Evolutionary conservation across 1,140 invertebrate species (phyloP).

Genomic region (Choristoneura fumiferana): DNA sequence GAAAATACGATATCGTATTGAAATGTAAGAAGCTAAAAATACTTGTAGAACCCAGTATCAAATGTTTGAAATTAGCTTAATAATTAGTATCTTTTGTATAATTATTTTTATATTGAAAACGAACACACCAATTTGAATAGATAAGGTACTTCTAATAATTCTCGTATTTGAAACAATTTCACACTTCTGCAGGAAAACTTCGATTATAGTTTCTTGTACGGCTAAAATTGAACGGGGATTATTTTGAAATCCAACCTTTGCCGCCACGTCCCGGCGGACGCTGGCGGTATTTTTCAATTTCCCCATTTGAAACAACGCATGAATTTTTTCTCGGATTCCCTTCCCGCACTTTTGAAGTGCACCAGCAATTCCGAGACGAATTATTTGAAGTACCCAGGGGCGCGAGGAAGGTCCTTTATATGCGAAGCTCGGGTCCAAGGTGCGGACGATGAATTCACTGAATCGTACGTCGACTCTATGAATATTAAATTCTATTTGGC

Average conservation of each 20-base stretch:
- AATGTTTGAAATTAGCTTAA: no score
- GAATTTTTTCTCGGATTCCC: slow-evolving; percentile 60
- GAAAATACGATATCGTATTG: no score
- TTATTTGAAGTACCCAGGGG: slow-evolving; percentile 71
- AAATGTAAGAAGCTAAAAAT: no score
- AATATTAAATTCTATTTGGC: slow-evolving; percentile 77
- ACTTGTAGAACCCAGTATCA: no score
- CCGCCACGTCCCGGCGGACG: slow-evolving; percentile 39
- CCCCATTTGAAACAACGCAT: slow-evolving; percentile 59
- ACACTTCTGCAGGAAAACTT: slow-evolving; percentile 16
- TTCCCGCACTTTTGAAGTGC: slow-evolving; percentile 61
- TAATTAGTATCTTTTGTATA: no score
- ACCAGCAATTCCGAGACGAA: slow-evolving; percentile 66
- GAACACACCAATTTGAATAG: no score
- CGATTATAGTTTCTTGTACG: slow-evolving; percentile 17
- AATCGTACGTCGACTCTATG: slow-evolving; percentile 75
- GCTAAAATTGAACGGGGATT: slow-evolving; percentile 43
- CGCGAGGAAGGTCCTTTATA: slow-evolving; percentile 73
- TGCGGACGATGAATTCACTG: slow-evolving; percentile 74
- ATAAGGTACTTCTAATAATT: no score
- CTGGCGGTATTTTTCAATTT: slow-evolving; percentile 66
- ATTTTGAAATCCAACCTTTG: slow-evolving; percentile 42
- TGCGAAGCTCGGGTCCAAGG: slow-evolving; percentile 69
- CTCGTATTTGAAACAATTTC: slow-evolving; percentile 22
- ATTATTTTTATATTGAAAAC: no score